Base-by-base conservation (phyloP, 2,888 invertebrate species). In the Tetragonula carbonaria region DNA sequence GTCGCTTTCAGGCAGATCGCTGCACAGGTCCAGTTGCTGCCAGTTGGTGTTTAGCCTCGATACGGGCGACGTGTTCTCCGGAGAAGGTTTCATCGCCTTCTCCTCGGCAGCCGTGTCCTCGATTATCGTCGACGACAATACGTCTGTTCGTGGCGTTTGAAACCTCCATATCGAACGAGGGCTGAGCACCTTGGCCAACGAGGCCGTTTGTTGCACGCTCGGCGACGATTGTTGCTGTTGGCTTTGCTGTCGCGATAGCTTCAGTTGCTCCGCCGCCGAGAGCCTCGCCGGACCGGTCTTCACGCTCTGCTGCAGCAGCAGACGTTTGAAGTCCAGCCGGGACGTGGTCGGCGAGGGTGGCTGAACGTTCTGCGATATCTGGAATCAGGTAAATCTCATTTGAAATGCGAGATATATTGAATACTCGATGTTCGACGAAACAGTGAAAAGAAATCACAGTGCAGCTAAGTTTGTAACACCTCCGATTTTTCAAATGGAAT, bases 101-200 rank as follows among this genome's bases (percentile, higher is more conserved):
- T 97, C 97, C 92, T 98, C 98, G 92, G 97, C 97, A 92, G 97
- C 97, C 91, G 97, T 97, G 89, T 97, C 98, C 95, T 98, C 98
- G 63, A 97, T 97, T 94, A 98, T 98, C 80, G 98, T 97, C 68
- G 97, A 97, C 65, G 98, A 97, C 92, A 98, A 96, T 75, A 98
- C 97, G 92, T 98, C 97, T 38, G 97, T 97, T 90, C 98, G 95
- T 2, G 97, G 97, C 88, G 96, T 97, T 59, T 97, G 96, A 91
- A 97, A 97, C 86, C 97, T 95, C 97, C 97, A 97, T 84, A 96
- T 96, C 0, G 97, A 96, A 86, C 97, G 96, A 0, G 97, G 97
- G 77, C 97, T 97, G 62, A 97, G 94, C 73, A 97, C 95, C 92
- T 97, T 97, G 0, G 95, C 88, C 28, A 94, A 80, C 0, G 92